These are phyloP conservation scores for Augochlora pura DNA, from an alignment of 1,140 invertebrate genomes.

Conservation along the genomic window DNA sequence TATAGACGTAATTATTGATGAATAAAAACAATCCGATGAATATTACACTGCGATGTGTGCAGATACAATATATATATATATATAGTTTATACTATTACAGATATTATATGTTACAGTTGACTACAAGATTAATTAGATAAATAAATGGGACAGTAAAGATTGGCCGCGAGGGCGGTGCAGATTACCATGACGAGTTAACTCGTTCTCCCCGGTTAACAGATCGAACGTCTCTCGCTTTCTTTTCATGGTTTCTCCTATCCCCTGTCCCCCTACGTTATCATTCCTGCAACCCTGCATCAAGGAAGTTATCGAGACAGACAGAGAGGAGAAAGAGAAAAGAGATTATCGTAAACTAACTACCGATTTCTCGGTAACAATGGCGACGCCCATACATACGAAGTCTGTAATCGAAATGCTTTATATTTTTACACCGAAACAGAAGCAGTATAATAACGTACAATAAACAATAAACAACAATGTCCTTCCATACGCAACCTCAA, in stretches of 20 bases:
- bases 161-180: no score
- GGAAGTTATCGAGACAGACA: slow-evolving; percentile 56
- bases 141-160: no score
- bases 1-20: no score
- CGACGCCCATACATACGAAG: slow-evolving; percentile 62
- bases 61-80: no score
- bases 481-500: slow-evolving; percentile 78
- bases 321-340: slow-evolving; percentile 61
- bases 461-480: slow-evolving; percentile 74
- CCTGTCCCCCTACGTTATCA: not conserved
- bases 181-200: no score
- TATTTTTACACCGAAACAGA: slow-evolving; percentile 77
- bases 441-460: slow-evolving; percentile 73
- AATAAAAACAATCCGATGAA: no score
- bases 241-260: no score
- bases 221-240: not conserved
- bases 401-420: slow-evolving; percentile 78
- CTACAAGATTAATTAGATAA: no score
- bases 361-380: slow-evolving; percentile 65
- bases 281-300: slow-evolving; percentile 60
- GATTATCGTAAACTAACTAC: slow-evolving; percentile 58
- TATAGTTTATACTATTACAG: no score
- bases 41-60: no score
- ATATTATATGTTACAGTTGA: no score
- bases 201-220: no score